These are phyloP conservation scores for Dichetophora obliterata DNA, from an alignment of 2,888 invertebrate species.

Conservation along the genomic window DNA sequence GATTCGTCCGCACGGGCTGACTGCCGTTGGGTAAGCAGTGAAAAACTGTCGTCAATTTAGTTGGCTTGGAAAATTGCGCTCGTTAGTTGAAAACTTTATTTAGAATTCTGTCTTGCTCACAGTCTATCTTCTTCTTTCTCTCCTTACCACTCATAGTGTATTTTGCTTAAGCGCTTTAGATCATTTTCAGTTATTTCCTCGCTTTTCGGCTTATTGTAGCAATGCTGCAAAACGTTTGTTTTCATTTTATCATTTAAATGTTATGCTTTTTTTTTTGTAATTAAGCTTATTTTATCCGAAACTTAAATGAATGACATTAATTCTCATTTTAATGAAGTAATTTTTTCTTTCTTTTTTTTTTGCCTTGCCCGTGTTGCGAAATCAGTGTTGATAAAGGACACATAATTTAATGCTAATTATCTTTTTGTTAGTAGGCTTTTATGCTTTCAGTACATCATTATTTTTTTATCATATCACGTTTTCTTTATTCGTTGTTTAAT, in stretches of 20 bases:
- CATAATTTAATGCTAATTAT: constrained; percentile 6
- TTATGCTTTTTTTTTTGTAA: constrained; percentile 7
- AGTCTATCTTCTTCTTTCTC: background rate
- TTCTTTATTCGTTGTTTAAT: constrained; percentile 5
- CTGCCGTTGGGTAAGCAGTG: too few species aligned
- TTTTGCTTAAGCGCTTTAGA: background rate
- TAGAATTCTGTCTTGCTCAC: background rate
- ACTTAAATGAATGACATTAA: constrained; percentile 39
- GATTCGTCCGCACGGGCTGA: too few species aligned
- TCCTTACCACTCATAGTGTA: background rate
- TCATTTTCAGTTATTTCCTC: too few species aligned
- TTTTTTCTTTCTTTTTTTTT: background rate
- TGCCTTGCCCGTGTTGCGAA: too few species aligned
- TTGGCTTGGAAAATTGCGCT: constrained; percentile 18
- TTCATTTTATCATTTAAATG: constrained; percentile 20
- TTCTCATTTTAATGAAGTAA: constrained; percentile 43
- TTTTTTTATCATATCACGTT: background rate
- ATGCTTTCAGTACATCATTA: background rate
- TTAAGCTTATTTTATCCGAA: constrained; percentile 40
- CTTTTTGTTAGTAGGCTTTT: background rate
- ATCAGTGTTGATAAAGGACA: background rate
- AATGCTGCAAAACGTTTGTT: background rate
- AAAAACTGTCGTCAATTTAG: background rate
- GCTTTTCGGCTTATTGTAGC: too few species aligned
- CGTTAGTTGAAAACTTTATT: constrained; percentile 28